A percentile compares a stretch with the other conserved stretches of the same genome.
Conservation (phyloP, 2,113 vertebrate species). For the Cheilinus undulatus region DNA sequence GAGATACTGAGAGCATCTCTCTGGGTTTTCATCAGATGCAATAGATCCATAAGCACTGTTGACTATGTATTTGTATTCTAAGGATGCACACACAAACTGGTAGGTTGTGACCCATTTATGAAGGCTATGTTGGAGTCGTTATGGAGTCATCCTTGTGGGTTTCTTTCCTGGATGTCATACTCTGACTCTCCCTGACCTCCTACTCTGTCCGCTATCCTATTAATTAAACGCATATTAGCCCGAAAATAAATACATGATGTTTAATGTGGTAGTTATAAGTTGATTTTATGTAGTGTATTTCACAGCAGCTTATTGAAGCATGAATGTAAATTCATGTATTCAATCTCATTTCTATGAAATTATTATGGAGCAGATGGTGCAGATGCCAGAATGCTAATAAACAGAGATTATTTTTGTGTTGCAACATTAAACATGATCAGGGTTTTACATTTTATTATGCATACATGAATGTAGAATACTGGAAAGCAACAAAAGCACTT, state of each 20-base stretch:
- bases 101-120: no score
- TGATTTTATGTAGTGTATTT: background rate
- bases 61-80: no score
- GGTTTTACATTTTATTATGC: constrained; percentile 4
- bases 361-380: constrained; percentile 31
- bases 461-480: background rate
- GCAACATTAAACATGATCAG: constrained; percentile 2
- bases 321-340: constrained; percentile 4
- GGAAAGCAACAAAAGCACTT: background rate
- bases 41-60: no score
- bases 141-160: no score
- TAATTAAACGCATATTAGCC: no score
- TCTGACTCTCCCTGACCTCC: no score
- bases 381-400: constrained; percentile 20
- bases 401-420: constrained; percentile 6
- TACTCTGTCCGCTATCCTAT: no score
- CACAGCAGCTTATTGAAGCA: background rate
- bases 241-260: background rate
- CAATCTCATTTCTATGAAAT: background rate
- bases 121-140: no score
- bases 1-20: no score
- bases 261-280: constrained; percentile 1
- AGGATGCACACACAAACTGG: no score
- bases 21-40: no score
- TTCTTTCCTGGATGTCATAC: no score